Evolutionary conservation across 2,888 invertebrate genomes (phyloP).

Genomic region (Venusia cambrica): DNA sequence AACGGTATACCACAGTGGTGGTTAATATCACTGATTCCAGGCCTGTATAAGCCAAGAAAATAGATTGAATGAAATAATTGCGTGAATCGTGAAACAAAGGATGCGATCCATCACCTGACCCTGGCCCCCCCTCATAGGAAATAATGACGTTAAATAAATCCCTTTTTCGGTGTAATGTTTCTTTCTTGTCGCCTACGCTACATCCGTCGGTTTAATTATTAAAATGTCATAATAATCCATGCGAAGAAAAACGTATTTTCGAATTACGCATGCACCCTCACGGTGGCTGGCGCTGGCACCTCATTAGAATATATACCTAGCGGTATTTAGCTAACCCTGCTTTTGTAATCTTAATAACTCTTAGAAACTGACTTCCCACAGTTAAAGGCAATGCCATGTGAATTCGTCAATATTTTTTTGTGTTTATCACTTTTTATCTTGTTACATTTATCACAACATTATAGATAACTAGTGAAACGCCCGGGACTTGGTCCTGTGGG

Average conservation of each 20-base stretch:
- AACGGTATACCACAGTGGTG: too few relatives aligned
- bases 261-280: constrained; percentile 72
- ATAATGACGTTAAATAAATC: constrained; percentile 25
- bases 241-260: constrained; percentile 53
- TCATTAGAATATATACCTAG: constrained; percentile 73
- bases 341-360: constrained; percentile 64
- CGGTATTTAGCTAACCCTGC: constrained; percentile 66
- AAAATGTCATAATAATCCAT: constrained; percentile 62
- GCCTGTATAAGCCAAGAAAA: constrained; percentile 4
- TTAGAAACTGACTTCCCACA: constrained; percentile 39
- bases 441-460: constrained; percentile 16
- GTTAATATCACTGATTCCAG: too few relatives aligned
- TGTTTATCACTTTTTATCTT: constrained; percentile 24
- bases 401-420: constrained; percentile 44
- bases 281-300: constrained; percentile 59
- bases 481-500: too few relatives aligned
- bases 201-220: constrained; percentile 45
- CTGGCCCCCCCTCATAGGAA: constrained; percentile 17
- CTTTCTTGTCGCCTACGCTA: constrained; percentile 40
- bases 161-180: constrained; percentile 16
- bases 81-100: constrained; percentile 20
- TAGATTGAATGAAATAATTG: constrained; percentile 5
- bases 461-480: constrained; percentile 15
- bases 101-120: constrained; percentile 35
- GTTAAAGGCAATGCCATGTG: constrained; percentile 43